These are phyloP conservation scores for Pristionchus japonicus DNA, from an alignment of 2,888 invertebrate genomes.

Conservation along the genomic window DNA sequence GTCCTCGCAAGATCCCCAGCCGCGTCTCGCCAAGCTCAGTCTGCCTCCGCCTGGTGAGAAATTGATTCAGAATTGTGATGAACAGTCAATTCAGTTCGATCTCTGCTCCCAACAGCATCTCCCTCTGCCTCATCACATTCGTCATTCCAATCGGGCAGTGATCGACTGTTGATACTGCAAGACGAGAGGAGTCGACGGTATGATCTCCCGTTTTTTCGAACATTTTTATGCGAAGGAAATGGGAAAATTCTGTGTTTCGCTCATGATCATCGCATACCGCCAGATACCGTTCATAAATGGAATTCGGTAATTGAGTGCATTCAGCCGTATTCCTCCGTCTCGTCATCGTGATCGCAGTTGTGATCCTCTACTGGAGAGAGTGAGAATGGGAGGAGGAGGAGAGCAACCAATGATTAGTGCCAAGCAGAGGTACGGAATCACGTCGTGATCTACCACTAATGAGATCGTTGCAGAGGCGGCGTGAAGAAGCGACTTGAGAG, in stretches of 20 bases:
- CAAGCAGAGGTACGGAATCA: not conserved
- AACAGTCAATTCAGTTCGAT: not conserved
- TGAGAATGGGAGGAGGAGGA: not conserved
- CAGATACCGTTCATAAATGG: too few relatives aligned
- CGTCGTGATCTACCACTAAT: not conserved
- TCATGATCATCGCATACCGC: too few relatives aligned
- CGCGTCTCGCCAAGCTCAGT: not conserved
- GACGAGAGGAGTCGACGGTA: constrained; percentile 11
- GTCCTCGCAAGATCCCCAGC: not conserved
- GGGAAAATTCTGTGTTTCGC: too few relatives aligned
- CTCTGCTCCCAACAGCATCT: not conserved
- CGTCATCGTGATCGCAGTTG: constrained; percentile 11
- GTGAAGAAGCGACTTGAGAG: constrained; percentile 50
- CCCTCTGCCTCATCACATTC: not conserved
- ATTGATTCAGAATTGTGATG: not conserved
- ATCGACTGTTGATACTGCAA: constrained; percentile 17
- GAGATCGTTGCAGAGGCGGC: constrained; percentile 46
- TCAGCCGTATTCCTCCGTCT: not conserved
- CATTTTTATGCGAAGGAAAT: too few relatives aligned
- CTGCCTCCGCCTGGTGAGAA: not conserved
- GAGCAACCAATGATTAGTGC: not conserved
- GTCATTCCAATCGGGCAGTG: constrained; percentile 22
- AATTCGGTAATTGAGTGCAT: too few relatives aligned
- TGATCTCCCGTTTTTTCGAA: not conserved
- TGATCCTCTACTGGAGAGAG: constrained; percentile 3